Evolutionary conservation across 2,113 vertebrate genomes (phyloP).

Genomic region (Rhea americana): DNA sequence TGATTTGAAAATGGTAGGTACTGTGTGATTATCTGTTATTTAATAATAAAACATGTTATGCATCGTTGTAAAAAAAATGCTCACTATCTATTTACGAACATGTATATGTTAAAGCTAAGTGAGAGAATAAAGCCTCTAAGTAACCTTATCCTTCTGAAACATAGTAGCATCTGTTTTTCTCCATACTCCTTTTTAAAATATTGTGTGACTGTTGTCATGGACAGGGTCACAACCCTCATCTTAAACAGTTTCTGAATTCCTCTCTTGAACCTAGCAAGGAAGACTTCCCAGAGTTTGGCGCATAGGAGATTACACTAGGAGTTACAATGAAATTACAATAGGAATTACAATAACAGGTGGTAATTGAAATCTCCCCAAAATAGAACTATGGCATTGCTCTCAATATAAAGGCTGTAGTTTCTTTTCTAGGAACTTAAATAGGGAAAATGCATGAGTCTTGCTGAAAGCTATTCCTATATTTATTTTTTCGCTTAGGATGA

Average conservation of each 20-base stretch:
- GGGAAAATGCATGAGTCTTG: background rate
- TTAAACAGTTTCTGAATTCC: background rate
- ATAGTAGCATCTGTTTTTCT: background rate
- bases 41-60: background rate
- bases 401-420: background rate
- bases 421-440: background rate
- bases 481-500: slow-evolving; percentile 22
- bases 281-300: accelerated
- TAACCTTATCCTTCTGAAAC: background rate
- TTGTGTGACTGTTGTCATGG: background rate
- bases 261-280: background rate
- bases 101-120: background rate
- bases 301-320: background rate
- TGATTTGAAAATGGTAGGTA: background rate
- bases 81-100: background rate
- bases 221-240: background rate
- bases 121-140: background rate
- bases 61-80: background rate
- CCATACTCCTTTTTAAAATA: background rate
- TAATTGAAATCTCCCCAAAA: background rate
- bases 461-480: background rate
- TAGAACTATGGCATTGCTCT: background rate
- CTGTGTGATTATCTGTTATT: background rate
- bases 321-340: background rate
- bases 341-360: background rate